These are phyloP conservation scores for Diadophis punctatus DNA, from an alignment of 2,113 vertebrate species.

Conservation along the genomic window DNA sequence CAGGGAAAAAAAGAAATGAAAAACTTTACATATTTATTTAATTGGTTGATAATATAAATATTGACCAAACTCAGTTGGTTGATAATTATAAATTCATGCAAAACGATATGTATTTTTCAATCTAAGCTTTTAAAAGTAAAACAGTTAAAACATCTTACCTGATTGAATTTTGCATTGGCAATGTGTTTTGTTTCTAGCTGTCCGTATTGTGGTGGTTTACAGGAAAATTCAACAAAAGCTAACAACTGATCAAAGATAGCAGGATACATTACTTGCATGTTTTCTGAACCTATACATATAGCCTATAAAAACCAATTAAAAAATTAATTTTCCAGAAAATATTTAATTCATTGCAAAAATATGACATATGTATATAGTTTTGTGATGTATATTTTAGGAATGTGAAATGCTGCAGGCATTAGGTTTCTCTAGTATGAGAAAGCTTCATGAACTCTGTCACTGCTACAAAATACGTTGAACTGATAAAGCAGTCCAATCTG, in stretches of 20 bases:
- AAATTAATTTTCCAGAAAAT: background rate
- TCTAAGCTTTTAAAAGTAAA: slow-evolving; percentile 26
- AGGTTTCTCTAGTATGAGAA: background rate
- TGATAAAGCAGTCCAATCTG: background rate
- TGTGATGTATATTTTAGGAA: background rate
- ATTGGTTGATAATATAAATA: slow-evolving; percentile 31
- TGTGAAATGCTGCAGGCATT: background rate
- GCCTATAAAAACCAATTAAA: slow-evolving; percentile 71
- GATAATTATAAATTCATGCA: slow-evolving; percentile 31
- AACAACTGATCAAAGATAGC: slow-evolving; percentile 96
- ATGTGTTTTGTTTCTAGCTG: slow-evolving; percentile 97
- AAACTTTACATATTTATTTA: slow-evolving; percentile 1
- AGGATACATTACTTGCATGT: slow-evolving; percentile 99
- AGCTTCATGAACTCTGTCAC: background rate
- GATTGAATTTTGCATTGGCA: slow-evolving; percentile 98
- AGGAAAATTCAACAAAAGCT: slow-evolving; percentile 97
- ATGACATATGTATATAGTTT: background rate
- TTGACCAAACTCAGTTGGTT: slow-evolving; percentile 28
- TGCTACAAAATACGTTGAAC: background rate
- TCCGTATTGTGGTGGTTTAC: slow-evolving; percentile 96
- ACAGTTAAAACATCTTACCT: slow-evolving; percentile 74
- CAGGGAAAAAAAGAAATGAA: slow-evolving; percentile 19
- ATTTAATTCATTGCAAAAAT: background rate
- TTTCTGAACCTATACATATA: slow-evolving; percentile 94
- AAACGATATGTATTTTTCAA: slow-evolving; percentile 10